Percentiles rank a stretch among this genome's conserved stretches.
Conservation (phyloP, 1,140 invertebrate genomes). For the Pachypeltis micranthus region DNA sequence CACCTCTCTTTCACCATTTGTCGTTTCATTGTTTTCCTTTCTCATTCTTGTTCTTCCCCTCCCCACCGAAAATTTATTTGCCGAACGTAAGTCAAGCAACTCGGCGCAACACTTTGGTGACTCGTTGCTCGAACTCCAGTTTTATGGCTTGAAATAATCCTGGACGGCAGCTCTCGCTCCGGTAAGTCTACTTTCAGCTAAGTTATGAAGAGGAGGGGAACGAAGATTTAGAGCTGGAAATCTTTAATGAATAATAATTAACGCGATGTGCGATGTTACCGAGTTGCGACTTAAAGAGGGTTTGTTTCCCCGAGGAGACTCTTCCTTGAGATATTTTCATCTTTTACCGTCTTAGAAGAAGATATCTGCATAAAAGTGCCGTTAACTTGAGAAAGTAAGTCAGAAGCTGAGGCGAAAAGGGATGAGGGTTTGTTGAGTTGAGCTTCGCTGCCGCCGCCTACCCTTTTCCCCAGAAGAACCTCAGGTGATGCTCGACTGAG, state of each 20-base stretch:
- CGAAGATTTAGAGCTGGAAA: conserved; percentile 2
- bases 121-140: too few species aligned
- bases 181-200: too few species aligned
- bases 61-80: too few species aligned
- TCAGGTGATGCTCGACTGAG: conserved; percentile 19
- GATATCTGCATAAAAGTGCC: conserved; percentile 13
- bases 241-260: conserved; percentile 7
- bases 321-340: background rate
- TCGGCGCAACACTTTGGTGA: too few species aligned
- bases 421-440: background rate
- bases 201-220: too few species aligned
- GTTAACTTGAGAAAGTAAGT: conserved; percentile 3
- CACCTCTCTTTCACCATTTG: too few species aligned
- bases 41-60: too few species aligned
- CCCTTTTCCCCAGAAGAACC: conserved; percentile 9
- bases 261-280: background rate
- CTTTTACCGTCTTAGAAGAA: background rate
- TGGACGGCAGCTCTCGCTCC: too few species aligned
- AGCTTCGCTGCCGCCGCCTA: background rate
- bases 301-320: background rate
- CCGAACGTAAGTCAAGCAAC: too few species aligned
- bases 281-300: background rate
- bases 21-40: too few species aligned
- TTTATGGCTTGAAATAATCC: too few species aligned
- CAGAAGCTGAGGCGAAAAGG: background rate